Conservation (phyloP, 2,113 vertebrate genomes). For the Carassius gibelio region DNA sequence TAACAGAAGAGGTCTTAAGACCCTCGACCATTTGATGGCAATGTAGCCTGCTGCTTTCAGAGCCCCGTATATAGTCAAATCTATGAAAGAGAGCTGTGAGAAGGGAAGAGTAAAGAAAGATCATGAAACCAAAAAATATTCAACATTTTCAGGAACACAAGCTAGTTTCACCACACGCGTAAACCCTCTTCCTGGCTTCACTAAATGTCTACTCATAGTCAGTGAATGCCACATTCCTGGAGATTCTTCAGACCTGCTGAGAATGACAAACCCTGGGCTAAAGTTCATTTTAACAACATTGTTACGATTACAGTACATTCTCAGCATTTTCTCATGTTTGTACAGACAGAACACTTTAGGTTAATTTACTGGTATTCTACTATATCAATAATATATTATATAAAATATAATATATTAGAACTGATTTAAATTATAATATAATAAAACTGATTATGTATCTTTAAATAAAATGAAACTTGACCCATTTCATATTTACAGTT, state of each 20-base stretch:
- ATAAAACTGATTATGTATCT: not conserved
- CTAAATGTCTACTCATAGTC: conserved; percentile 10
- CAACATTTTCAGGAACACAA: not conserved
- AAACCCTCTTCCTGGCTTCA: not conserved
- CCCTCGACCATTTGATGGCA: conserved; percentile 85
- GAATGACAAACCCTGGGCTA: conserved; percentile 45
- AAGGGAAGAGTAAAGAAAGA: conserved; percentile 1
- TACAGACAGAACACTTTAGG: not conserved
- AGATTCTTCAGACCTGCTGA: conserved; percentile 61
- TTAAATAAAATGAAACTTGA: not conserved
- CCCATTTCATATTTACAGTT: not conserved
- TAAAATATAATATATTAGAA: no score
- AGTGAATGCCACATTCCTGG: conserved; percentile 25
- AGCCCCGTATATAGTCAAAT: conserved; percentile 81
- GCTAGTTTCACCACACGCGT: not conserved
- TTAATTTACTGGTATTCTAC: not conserved
- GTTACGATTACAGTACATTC: conserved; percentile 44
- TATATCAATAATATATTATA: not conserved
- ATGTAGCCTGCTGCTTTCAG: conserved; percentile 71
- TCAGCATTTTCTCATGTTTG: conserved; percentile 57
- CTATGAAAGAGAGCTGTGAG: conserved; percentile 81
- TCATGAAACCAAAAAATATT: not conserved
- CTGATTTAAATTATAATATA: no score
- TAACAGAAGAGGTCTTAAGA: conserved; percentile 85
- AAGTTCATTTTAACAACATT: conserved; percentile 64